Evolutionary conservation across 1,140 invertebrate species (phyloP).

Genomic region (Geopemphigus sp.): DNA sequence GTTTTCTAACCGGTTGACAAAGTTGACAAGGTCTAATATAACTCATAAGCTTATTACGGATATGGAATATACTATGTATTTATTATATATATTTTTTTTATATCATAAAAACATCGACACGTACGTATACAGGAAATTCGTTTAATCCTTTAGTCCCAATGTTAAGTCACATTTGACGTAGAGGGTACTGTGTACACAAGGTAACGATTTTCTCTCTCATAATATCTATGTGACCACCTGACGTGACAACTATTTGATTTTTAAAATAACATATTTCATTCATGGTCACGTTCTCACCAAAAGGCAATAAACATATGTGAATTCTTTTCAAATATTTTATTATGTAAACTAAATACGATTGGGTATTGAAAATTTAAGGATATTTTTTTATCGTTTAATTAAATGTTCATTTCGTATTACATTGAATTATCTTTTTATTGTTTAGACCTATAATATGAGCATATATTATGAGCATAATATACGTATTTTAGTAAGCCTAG

Average conservation of each 20-base stretch:
- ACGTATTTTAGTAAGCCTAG: too few species aligned
- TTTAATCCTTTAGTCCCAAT: neutral
- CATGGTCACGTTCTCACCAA: neutral
- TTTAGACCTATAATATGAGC: too few species aligned
- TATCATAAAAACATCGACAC: slow-evolving; percentile 8
- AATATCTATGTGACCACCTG: slow-evolving; percentile 1
- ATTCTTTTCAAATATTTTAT: too few species aligned
- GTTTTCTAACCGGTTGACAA: slow-evolving; percentile 29
- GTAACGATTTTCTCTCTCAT: neutral
- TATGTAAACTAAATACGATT: too few species aligned
- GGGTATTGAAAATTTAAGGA: too few species aligned
- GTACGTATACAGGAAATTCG: neutral
- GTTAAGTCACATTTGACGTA: slow-evolving; percentile 18
- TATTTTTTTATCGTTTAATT: too few species aligned
- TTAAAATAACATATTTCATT: slow-evolving; percentile 26
- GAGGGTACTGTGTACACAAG: neutral
- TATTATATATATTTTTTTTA: neutral
- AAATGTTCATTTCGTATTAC: too few species aligned
- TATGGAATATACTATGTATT: neutral
- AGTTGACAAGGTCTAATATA: neutral
- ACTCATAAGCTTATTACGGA: neutral
- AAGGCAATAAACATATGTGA: too few species aligned
- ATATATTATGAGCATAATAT: too few species aligned
- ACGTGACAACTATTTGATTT: neutral
- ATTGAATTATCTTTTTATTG: too few species aligned